phyloP scores from a whole-genome alignment of 2,797 vertebrate genomes.

The Parotocinclus haroldoi region DNA sequence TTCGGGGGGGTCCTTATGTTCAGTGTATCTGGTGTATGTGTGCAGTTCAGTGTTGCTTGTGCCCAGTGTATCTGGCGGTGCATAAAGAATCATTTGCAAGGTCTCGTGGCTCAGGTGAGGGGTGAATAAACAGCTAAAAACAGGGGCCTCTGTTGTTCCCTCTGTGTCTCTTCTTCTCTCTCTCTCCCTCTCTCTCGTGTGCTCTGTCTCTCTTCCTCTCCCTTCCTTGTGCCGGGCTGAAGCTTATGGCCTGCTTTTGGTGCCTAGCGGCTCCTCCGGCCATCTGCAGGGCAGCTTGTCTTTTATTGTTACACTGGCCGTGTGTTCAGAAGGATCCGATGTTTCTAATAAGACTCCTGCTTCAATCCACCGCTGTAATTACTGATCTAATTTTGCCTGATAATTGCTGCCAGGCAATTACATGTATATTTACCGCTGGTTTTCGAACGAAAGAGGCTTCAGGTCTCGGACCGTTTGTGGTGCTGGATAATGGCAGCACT shows the following conservation, averaged over 20 bases:
- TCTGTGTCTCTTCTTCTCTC: conserved; percentile 1
- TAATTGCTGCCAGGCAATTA: conserved; percentile 98
- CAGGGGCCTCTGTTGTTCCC: conserved; percentile 19
- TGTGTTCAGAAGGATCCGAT: conserved; percentile 42
- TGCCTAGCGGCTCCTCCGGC: conserved; percentile 31
- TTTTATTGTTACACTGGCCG: conserved; percentile 41
- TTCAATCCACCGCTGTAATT: conserved; percentile 99
- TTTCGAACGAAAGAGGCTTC: conserved; percentile 63
- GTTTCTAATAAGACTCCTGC: conserved; percentile 88
- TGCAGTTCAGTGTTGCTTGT: no score
- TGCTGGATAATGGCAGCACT: conserved; percentile 78
- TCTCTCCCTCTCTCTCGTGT: not conserved
- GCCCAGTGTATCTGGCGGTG: conserved; percentile 19
- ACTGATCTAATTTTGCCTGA: conserved; percentile 99
- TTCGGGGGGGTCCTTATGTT: no score
- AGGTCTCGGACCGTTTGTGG: conserved; percentile 75
- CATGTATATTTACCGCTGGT: conserved; percentile 99
- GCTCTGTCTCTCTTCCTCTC: not conserved
- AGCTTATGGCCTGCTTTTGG: conserved; percentile 6
- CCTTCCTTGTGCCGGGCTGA: conserved; percentile 8
- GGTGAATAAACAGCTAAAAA: conserved; percentile 45
- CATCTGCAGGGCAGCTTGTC: conserved; percentile 39
- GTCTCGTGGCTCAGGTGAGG: conserved; percentile 44
- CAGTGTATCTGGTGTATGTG: no score
- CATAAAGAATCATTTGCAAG: conserved; percentile 45